These are phyloP conservation scores for Arvicanthis niloticus DNA, from an alignment of 2,113 vertebrate genomes.

Conservation along the genomic window DNA sequence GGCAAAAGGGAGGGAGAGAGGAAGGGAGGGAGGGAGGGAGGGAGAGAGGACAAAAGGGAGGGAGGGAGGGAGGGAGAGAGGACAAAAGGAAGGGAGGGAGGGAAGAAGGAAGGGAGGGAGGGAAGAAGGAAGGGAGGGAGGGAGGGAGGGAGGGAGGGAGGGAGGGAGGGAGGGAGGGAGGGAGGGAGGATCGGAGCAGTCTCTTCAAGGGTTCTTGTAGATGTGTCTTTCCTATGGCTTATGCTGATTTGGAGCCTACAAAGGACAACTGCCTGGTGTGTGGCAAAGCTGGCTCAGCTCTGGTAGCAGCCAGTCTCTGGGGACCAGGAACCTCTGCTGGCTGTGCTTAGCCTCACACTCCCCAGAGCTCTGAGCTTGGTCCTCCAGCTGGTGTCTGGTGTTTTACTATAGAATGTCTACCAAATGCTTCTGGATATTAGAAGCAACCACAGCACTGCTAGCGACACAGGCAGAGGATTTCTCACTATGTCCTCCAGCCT, in stretches of 20 bases:
- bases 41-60: fast-evolving
- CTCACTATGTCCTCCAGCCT: too few relatives aligned
- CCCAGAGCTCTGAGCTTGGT: too few relatives aligned
- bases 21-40: background rate
- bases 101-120: too few relatives aligned
- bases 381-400: background rate
- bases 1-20: too few relatives aligned
- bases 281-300: background rate
- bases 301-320: background rate
- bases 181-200: too few relatives aligned
- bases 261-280: background rate
- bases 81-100: too few relatives aligned
- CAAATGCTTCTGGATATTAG: background rate
- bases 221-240: background rate
- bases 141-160: too few relatives aligned
- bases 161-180: too few relatives aligned
- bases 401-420: background rate
- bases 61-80: fast-evolving
- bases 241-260: background rate
- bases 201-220: background rate
- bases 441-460: too few relatives aligned
- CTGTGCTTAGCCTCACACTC: background rate
- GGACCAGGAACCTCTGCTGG: background rate
- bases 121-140: too few relatives aligned
- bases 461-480: background rate